A percentile compares a stretch with the other conserved stretches of the same genome.
Conservation (phyloP, 2,113 vertebrate species). For the Todiramphus saurophagus region DNA sequence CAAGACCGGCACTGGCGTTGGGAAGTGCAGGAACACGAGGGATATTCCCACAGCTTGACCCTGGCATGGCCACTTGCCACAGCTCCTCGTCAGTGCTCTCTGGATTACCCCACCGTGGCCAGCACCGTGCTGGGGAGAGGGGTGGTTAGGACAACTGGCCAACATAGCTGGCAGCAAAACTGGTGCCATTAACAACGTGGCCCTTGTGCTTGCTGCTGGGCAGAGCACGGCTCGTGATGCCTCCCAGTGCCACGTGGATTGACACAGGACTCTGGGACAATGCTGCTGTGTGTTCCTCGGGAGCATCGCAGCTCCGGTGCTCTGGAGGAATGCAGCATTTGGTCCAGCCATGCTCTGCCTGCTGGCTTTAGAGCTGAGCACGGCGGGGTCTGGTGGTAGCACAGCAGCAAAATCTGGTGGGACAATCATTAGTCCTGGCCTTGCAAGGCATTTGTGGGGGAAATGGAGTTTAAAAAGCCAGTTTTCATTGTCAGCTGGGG, state of each 20-base stretch:
- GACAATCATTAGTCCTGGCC: not conserved
- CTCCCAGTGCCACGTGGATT: not conserved
- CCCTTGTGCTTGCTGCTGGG: not conserved
- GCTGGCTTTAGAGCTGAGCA: not conserved
- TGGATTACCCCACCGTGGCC: not conserved
- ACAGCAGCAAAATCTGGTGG: not conserved
- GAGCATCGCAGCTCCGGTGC: no score
- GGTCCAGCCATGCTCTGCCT: not conserved
- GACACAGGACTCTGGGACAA: accelerated
- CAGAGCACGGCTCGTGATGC: accelerated
- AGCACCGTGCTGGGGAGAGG: no score
- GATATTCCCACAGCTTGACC: not conserved
- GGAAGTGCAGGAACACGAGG: not conserved
- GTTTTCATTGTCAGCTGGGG: not conserved
- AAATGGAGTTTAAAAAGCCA: not conserved
- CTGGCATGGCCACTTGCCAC: not conserved
- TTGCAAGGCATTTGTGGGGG: not conserved
- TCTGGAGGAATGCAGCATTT: not conserved
- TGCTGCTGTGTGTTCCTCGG: not conserved
- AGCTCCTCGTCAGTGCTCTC: not conserved
- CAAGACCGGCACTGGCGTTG: not conserved
- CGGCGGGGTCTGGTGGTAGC: not conserved
- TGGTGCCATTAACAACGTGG: accelerated
- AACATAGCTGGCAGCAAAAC: not conserved
- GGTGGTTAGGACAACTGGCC: not conserved